These are phyloP conservation scores for Anniella stebbinsi DNA, from an alignment of 2,797 vertebrate genomes.

Conservation along the genomic window DNA sequence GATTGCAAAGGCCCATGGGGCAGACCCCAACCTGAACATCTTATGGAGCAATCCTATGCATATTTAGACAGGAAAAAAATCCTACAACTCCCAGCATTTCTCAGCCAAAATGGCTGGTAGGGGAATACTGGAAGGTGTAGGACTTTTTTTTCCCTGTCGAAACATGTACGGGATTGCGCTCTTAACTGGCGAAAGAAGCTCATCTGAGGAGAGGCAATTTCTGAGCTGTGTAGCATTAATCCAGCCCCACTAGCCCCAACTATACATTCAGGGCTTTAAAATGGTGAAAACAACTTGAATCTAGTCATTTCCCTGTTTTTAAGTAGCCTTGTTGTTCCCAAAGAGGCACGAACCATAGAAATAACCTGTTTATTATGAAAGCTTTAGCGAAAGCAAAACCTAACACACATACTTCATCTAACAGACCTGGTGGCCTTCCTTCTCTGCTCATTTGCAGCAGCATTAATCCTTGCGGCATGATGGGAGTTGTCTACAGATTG, in stretches of 20 bases:
- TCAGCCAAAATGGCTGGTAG: too few species aligned
- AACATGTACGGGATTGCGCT: too few species aligned
- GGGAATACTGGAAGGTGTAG: too few species aligned
- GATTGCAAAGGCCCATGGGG: background rate
- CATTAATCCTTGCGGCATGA: background rate
- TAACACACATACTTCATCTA: background rate
- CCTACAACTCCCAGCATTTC: too few species aligned
- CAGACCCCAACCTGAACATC: background rate
- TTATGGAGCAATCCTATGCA: too few species aligned
- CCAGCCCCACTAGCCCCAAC: background rate
- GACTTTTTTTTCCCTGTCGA: too few species aligned
- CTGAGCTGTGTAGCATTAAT: background rate
- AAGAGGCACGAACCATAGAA: background rate
- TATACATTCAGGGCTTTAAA: background rate
- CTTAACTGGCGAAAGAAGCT: background rate
- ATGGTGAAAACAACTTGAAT: background rate
- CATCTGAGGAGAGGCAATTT: background rate
- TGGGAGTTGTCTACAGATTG: background rate
- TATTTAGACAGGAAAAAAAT: too few species aligned
- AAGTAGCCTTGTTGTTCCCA: background rate
- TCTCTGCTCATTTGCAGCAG: background rate
- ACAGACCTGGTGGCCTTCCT: constrained; percentile 12
- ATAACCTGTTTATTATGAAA: background rate
- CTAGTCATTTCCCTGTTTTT: background rate
- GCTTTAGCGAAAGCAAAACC: background rate